These are phyloP conservation scores for Sturnus vulgaris DNA, from an alignment of 2,113 vertebrate genomes.

Conservation along the genomic window DNA sequence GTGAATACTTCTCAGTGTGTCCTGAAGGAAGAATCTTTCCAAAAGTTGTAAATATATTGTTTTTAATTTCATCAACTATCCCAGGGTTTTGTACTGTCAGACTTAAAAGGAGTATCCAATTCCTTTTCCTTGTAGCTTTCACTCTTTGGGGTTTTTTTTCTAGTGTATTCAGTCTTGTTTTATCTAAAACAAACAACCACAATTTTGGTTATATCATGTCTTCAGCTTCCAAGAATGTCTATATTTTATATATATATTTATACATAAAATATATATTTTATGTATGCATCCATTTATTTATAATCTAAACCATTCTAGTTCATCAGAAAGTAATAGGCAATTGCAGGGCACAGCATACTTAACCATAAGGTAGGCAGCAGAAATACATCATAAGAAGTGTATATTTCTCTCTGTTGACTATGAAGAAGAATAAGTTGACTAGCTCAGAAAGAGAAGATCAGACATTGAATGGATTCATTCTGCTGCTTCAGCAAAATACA, in stretches of 20 bases:
- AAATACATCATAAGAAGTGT: background rate
- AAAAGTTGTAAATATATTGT: background rate
- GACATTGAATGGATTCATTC: background rate
- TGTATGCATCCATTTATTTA: background rate
- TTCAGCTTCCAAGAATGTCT: background rate
- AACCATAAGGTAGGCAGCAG: background rate
- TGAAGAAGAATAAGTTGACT: background rate
- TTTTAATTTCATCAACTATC: background rate
- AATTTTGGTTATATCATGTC: background rate
- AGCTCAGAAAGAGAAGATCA: background rate
- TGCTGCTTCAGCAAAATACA: background rate
- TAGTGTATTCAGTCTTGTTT: background rate
- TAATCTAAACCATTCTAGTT: background rate
- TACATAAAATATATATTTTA: background rate
- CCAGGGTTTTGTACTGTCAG: background rate
- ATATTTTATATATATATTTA: background rate
- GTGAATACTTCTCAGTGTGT: background rate
- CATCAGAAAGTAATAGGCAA: background rate
- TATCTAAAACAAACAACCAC: background rate
- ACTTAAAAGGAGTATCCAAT: background rate
- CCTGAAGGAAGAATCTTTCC: background rate
- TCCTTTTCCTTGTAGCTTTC: background rate
- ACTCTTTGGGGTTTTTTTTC: background rate
- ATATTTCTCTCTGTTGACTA: background rate
- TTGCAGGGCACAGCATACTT: background rate